Base-by-base conservation (phyloP, 2,888 invertebrate species). In the Lymantria dispar region DNA sequence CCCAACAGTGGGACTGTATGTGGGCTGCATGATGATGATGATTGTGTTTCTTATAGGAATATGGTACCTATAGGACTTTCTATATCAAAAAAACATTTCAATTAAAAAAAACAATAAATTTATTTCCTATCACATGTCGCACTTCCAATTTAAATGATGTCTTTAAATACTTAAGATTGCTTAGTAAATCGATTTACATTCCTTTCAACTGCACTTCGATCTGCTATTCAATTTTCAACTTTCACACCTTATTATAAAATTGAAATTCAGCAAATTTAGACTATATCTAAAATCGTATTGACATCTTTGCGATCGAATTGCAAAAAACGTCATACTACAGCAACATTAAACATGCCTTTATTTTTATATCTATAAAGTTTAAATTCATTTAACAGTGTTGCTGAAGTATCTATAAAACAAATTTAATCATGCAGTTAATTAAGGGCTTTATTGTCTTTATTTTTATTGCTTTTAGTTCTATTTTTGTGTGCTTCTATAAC, bases 91-190 rank as follows among this genome's bases (percentile, higher is more conserved):
- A 11, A 38, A n/a, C 5, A 22, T 22, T 22, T 2, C 5, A 22
- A 22, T n/a, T n/a, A 9, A 38, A n/a, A 12, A 13, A 38, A 38
- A 12, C 5, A 38, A 38, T 7, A 38, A n/a, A 38, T 64, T 67
- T 65, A 65, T 68, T 64, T 52, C 60, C 52, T 45, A 56, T 56
- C 43, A 45, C 60, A 57, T 58, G 54, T 60, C 55, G 51, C 52
- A 48, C 56, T 60, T 59, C 50, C 52, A 58, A 52, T 55, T 53
- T 67, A 69, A 66, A 59, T 47, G 56, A 55, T 60, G 67, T 62
- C 62, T 67, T 60, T 55, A 64, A 64, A 68, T 68, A 60, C 59
- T 67, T 60, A 33, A 69, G 60, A 67, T 67, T 56, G 55, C 58
- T 57, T 44, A 62, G 59, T 52, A 62, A 69, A 68, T 68, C 64